Evolutionary conservation across 1,140 invertebrate species (phyloP), one percentile per base, ranked within the genome.

Genomic region (Heliothis subflexa): DNA sequence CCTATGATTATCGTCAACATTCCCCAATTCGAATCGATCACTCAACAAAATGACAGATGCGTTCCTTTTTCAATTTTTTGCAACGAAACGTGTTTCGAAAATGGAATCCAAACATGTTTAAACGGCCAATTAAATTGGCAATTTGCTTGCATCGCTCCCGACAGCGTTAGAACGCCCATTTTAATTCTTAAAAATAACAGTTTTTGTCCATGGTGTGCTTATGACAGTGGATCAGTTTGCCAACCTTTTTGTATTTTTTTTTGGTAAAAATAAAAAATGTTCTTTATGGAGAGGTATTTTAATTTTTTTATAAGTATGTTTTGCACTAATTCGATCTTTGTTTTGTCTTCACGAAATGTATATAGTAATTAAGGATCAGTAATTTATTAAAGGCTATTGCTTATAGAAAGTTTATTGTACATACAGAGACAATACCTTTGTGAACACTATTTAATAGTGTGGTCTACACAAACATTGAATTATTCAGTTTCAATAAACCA

Each of bases 101-200:
- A 78, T 81, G 75, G 78, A 84, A 84, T 72, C 76, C 83, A 84
- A 84, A 84, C 78, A 83, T 59, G 21, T 79, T 81, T 80, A 85
- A 81, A 83, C 77, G 80, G 80, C 75, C 80, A 83, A 85, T 85
- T 85, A 85, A 83, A 83, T 81, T 80, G 70, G 76, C 80, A 80
- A 78, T 80, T 79, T 80, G 59, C 75, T 73, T 62, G 59, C 74
- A 79, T 78, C 75, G 81, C 78, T 79, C 52, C 78, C 71, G 78
- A 79, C 73, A 74, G 78, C 71, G 75, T 79, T 71, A 64, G 49
- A 78, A 83, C 81, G 81, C 81, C 78, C 71, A 72, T 61, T 74
- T 61, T 74, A 72, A 79, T 79, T 79, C 78, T 49, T 70, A 78
- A 73, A 78, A 83, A 83, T 81, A 78, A 81, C 75, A 80, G 74